Base-by-base conservation (phyloP, 2,797 vertebrate genomes). In the Sphenodon punctatus region DNA sequence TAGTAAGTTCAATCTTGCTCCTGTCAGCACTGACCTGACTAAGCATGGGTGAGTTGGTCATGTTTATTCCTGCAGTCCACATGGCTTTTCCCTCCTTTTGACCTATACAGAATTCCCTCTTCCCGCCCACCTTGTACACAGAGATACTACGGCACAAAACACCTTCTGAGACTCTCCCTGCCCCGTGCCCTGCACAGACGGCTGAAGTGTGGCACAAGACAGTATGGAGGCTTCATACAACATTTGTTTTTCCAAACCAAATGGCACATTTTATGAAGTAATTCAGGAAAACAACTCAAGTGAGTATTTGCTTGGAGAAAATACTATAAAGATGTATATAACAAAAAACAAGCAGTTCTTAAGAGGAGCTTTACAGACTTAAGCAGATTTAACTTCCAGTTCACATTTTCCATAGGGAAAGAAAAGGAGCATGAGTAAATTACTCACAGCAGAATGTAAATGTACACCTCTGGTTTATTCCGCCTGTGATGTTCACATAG, bases 401-500 rank as follows among this genome's bases (percentile, higher is more conserved):
- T 43, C 46, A 51, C 22, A 14, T 27, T 59, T 59, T 63, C 74
- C 22, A 74, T 80, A 84, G 46, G 0, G 0, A 73, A 34, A 0
- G 1, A 74, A 74, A 9, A 78, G 27, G 32, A 6, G 87, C 0
- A 0, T 58, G 46, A 43, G 3, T 32, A 86, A 75, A 78, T 48
- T 51, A 71, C 71, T 45, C 34, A 67, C 64, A 69, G 41, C 13
- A 68, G 69, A 82, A 84, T 78, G 71, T 64, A 80, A 89, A 78
- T 49, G n/a, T 69, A 73, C 39, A 70, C 39, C 30, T 80, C 73
- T 78, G 45, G 48, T 20, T 34, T 78, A 63, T 73, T 84, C 30
- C 22, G 45, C n/a, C 75, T 80, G 6, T 76, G 55, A 74, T 46
- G 73, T 78, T 61, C 38, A 64, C 34, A 65, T 11, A 74, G 34